Evolutionary conservation across 2,797 vertebrate species (phyloP).

Genomic region (Danio choprae): DNA sequence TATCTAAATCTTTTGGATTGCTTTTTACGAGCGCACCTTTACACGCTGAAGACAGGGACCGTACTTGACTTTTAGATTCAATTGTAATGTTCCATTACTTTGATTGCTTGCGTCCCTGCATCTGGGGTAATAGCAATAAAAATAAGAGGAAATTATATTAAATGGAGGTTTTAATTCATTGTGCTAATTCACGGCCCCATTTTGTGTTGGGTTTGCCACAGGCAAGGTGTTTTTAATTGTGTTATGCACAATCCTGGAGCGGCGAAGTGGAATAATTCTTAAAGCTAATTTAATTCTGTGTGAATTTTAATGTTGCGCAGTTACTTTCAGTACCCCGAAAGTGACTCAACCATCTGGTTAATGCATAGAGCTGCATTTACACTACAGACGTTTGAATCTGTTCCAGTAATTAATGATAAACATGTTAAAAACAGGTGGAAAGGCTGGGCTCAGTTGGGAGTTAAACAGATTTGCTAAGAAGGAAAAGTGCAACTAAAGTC

Average conservation of each 20-base stretch:
- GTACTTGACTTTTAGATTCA: constrained; percentile 71
- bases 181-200: constrained; percentile 58
- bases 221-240: constrained; percentile 61
- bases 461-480: neutral
- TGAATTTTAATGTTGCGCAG: constrained; percentile 76
- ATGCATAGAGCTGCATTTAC: constrained; percentile 59
- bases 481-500: neutral
- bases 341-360: constrained; percentile 70
- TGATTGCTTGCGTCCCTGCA: constrained; percentile 73
- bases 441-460: neutral
- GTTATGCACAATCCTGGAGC: constrained; percentile 63
- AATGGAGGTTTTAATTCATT: constrained; percentile 72
- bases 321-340: constrained; percentile 68
- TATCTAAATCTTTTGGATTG: constrained; percentile 60
- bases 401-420: constrained; percentile 47
- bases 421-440: constrained; percentile 9
- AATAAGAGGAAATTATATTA: constrained; percentile 69
- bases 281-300: constrained; percentile 69
- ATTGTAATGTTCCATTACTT: constrained; percentile 78
- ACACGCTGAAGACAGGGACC: constrained; percentile 46
- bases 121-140: constrained; percentile 71
- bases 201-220: constrained; percentile 53
- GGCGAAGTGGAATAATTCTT: constrained; percentile 76
- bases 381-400: constrained; percentile 24
- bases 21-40: constrained; percentile 51